Evolutionary conservation across 1,140 invertebrate species (phyloP).

Genomic region (Polypedilum pembai): DNA sequence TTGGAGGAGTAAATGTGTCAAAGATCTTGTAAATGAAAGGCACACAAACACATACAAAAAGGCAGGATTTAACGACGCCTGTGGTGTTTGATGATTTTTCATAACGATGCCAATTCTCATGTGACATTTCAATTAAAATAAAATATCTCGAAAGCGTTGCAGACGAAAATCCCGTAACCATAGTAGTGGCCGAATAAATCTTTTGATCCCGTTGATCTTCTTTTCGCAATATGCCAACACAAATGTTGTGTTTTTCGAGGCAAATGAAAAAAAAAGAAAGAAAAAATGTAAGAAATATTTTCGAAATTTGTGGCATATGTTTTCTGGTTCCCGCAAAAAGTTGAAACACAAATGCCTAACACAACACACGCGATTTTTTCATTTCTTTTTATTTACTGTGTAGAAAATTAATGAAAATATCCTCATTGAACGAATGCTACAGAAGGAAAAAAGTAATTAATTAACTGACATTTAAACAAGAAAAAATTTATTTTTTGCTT

Average conservation of each 20-base stretch:
- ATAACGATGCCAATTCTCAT: conserved; percentile 11
- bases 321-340: background rate
- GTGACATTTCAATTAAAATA: conserved; percentile 7
- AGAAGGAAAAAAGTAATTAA: conserved; percentile 24
- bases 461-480: conserved; percentile 16
- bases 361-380: conserved; percentile 15
- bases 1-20: conserved; percentile 16
- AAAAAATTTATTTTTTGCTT: background rate
- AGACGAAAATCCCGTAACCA: conserved; percentile 2
- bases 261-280: background rate
- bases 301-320: conserved; percentile 22
- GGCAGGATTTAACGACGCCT: background rate
- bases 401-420: background rate
- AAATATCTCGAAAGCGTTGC: background rate
- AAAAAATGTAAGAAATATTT: conserved; percentile 22
- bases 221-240: background rate
- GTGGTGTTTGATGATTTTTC: conserved; percentile 12
- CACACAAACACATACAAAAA: background rate
- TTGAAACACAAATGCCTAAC: background rate
- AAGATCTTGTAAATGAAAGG: background rate
- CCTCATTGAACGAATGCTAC: background rate
- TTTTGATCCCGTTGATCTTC: conserved; percentile 11
- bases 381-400: background rate
- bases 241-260: background rate
- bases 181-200: background rate